A percentile compares a stretch with the other conserved stretches of the same genome.
phyloP scores from a whole-genome alignment of 2,113 vertebrate species.

The Eleginops maclovinus region DNA sequence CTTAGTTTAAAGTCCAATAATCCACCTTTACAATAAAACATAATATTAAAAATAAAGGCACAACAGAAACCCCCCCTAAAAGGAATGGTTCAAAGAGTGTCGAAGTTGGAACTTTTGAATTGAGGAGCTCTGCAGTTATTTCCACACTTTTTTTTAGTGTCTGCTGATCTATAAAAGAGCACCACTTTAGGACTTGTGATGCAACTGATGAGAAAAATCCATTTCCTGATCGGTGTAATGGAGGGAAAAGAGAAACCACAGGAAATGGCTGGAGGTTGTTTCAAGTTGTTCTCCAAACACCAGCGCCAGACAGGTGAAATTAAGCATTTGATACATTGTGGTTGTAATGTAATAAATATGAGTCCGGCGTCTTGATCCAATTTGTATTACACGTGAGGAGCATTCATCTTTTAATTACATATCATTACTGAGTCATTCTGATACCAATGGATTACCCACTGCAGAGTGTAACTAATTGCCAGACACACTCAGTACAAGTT shows the following conservation, averaged over 20 bases:
- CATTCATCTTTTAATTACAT: constrained; percentile 79
- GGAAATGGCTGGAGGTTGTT: constrained; percentile 26
- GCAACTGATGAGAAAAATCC: constrained; percentile 9
- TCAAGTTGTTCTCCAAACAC: neutral
- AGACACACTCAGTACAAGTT: constrained; percentile 74
- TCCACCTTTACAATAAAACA: too few species aligned
- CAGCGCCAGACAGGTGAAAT: constrained; percentile 34
- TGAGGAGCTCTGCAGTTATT: neutral
- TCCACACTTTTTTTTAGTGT: too few species aligned
- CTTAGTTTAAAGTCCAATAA: too few species aligned
- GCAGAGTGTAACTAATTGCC: constrained; percentile 74
- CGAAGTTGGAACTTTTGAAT: too few species aligned
- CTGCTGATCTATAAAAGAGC: neutral
- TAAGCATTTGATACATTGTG: constrained; percentile 10
- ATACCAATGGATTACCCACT: constrained; percentile 76
- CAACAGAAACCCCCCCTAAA: too few species aligned
- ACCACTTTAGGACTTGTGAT: neutral
- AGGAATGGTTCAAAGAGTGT: too few species aligned
- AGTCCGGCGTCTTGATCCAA: constrained; percentile 63
- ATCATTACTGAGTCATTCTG: constrained; percentile 76
- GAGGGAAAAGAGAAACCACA: neutral
- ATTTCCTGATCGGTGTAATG: neutral
- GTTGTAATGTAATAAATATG: constrained; percentile 38
- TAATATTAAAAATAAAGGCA: too few species aligned
- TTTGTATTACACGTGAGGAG: constrained; percentile 68